Evolutionary conservation across 2,113 vertebrate genomes (phyloP), one percentile per base, ranked within the genome.

Genomic region (Perca flavescens): DNA sequence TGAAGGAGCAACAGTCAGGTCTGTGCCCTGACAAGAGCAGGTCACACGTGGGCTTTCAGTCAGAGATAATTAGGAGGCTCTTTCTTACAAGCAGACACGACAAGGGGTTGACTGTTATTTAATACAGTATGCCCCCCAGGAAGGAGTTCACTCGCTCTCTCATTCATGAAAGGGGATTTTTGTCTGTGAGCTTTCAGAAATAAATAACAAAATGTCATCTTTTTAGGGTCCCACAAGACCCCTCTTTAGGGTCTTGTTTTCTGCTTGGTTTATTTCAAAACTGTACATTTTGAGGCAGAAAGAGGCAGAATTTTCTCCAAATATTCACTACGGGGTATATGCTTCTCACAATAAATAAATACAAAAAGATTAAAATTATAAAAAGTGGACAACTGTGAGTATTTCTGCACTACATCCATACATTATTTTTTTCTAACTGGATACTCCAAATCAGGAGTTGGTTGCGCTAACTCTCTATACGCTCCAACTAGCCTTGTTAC

Each of bases 31-130:
- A 71, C 77, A 74, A 34, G 43, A 78, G 67, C 54, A 57, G 75
- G 82, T 83, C 77, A 77, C 65, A 68, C 58, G 47, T 61, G 63
- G 15, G 57, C 28, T 75, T 22, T 64, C 76, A 47, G 31, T 31
- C 54, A 36, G 19, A 67, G n/a, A 66, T 78, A 83, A 65, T 78
- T 34, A 68, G 31, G n/a, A 70, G 61, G 64, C 34, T 58, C 36
- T 52, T 74, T 40, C 63, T 52, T 54, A 69, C 69, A 28, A 49
- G 62, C 19, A 56, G 68, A 40, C 34, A 31, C 19, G 17, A 16
- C 21, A 2, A 28, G 5, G 12, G 65, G 69, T 36, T 54, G 54
- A 52, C 50, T 54, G 43, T 25, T 31, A 58, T 65, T 65, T 72
- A 15, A 87, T 25, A 34, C 31, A 34, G 31, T 34, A 64, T 69